phyloP scores from a whole-genome alignment of 2,888 invertebrate species.

The Branchipolynoe longqiensis region DNA sequence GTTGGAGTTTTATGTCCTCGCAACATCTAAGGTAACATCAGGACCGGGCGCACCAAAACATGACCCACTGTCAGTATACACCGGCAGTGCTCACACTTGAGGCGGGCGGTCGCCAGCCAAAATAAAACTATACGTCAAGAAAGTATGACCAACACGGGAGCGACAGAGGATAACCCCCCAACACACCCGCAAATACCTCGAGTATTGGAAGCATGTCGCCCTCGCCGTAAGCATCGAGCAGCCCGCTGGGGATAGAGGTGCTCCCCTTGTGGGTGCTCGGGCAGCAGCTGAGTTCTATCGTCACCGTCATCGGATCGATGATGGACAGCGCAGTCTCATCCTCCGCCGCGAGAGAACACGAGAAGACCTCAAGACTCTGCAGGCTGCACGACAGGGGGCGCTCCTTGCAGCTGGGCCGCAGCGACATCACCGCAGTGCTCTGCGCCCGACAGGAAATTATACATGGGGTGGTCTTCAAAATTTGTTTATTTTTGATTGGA shows the following conservation, averaged over 20 bases:
- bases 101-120: too few species aligned
- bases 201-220: slow-evolving; percentile 76
- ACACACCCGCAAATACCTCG: too few species aligned
- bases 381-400: slow-evolving; percentile 93
- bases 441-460: slow-evolving; percentile 78
- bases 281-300: slow-evolving; percentile 77
- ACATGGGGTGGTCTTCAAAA: too few species aligned
- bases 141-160: too few species aligned
- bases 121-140: too few species aligned
- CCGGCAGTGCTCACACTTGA: too few species aligned
- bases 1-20: too few species aligned
- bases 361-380: slow-evolving; percentile 93
- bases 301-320: slow-evolving; percentile 88
- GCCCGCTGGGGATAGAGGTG: slow-evolving; percentile 70
- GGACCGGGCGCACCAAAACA: too few species aligned
- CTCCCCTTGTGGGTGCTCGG: slow-evolving; percentile 73
- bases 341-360: slow-evolving; percentile 93
- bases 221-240: slow-evolving; percentile 73
- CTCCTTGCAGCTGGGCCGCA: slow-evolving; percentile 86
- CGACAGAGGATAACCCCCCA: too few species aligned
- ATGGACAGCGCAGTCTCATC: slow-evolving; percentile 96
- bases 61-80: too few species aligned
- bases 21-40: too few species aligned
- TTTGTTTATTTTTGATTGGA: too few species aligned
- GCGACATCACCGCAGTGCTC: slow-evolving; percentile 94